Base-by-base conservation (phyloP, 2,888 invertebrate species). In the Corythucha ciliata region DNA sequence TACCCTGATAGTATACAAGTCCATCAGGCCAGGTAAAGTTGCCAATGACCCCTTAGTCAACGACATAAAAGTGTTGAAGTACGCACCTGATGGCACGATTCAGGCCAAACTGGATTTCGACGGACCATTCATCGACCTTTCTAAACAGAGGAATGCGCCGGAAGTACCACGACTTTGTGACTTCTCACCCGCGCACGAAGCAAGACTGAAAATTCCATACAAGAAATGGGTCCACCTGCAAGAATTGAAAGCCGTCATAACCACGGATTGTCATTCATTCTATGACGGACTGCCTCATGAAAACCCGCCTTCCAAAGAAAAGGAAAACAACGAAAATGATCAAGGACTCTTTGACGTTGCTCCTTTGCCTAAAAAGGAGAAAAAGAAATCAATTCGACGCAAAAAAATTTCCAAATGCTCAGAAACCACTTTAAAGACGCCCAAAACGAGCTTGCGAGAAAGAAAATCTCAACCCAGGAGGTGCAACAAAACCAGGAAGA, bases 201-300 rank as follows among this genome's bases (percentile, higher is more conserved):
- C 39, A 5, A 16, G 20, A 6, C 18, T 39, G 6, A 39, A 39
- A 39, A 39, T 39, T 39, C 39, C 6, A 5, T 21, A 39, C 6
- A 39, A n/a, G 18, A 39, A 39, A 21, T 39, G 16, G 20, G 7
- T 20, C 39, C 39, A 39, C 21, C 39, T 39, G 4, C 39, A 39
- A 21, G 20, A 39, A 39, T 21, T 39, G 21, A 39, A 39, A 21
- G n/a, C 39, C 5, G 7, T 39, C 4, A 39, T 39, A 20, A 16
- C 16, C 16, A 39, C 39, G 5, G 16, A 39, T 21, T 39, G 39
- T 16, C 39, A 39, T 12, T 5, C 16, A 8, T 39, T 39, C 12
- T 39, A 39, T 16, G 39, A 39, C 39, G 4, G 5, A 5, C 39
- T 39, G 18, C 39, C 39, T 6, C 39, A 39, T 16, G 16, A 39